Conservation (phyloP, 2,797 vertebrate species). For the Petrocephalus sullivani region DNA sequence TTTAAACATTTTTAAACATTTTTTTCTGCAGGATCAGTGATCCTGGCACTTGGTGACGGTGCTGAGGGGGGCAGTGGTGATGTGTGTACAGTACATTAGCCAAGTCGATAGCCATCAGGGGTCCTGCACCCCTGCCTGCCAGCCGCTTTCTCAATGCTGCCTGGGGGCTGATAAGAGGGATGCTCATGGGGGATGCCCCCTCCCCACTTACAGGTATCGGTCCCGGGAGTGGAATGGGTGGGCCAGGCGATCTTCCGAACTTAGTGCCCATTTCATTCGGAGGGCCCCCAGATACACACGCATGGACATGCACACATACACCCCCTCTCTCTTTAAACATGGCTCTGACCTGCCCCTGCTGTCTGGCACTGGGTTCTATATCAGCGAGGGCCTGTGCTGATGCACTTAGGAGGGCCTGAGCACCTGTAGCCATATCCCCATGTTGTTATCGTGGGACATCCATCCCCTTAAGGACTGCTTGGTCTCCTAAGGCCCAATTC, state of each 20-base stretch:
- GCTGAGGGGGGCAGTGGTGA: not conserved
- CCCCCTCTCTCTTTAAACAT: not conserved
- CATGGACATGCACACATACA: not conserved
- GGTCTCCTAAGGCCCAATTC: not conserved
- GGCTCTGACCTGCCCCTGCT: not conserved
- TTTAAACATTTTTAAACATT: not conserved
- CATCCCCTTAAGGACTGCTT: not conserved
- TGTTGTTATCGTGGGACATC: not conserved
- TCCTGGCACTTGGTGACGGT: not conserved
- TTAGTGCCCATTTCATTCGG: not conserved
- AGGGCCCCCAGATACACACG: not conserved
- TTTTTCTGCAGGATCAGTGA: not conserved
- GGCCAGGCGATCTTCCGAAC: not conserved
- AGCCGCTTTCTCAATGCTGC: not conserved
- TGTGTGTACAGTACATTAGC: not conserved
- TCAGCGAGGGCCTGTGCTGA: not conserved
- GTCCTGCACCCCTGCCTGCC: not conserved
- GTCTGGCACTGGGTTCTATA: not conserved
- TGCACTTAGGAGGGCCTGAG: not conserved
- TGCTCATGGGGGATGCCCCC: not conserved
- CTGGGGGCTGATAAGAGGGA: not conserved
- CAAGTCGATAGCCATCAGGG: not conserved
- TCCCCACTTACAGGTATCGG: not conserved
- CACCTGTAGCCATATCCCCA: not conserved
- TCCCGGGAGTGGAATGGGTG: not conserved